A percentile compares a stretch with the other conserved stretches of the same genome.
phyloP scores from a whole-genome alignment of 2,888 invertebrate genomes.

The Harmothoe impar region DNA sequence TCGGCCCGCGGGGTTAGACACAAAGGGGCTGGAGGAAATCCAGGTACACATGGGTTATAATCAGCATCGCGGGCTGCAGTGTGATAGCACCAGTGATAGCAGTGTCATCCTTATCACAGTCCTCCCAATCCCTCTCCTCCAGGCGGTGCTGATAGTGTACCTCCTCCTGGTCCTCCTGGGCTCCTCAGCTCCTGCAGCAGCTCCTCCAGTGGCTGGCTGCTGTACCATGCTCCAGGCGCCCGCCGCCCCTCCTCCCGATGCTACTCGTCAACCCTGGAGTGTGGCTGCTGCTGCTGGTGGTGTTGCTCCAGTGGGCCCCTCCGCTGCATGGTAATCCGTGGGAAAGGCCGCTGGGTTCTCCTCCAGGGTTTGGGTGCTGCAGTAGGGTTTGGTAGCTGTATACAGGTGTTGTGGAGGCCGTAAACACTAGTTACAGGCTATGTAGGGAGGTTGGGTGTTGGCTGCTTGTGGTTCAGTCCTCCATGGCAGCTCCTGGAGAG shows the following conservation, averaged over 20 bases:
- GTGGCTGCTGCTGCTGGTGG: not conserved
- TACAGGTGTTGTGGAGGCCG: not conserved
- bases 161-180: slow-evolving; percentile 3
- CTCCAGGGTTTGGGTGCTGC: too few species aligned
- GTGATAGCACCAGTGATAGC: not conserved
- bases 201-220: not conserved
- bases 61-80: not conserved
- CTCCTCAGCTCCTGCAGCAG: not conserved
- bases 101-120: not conserved
- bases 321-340: too few species aligned
- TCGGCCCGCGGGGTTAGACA: not conserved
- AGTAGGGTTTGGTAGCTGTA: not conserved
- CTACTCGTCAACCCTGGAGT: not conserved
- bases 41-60: not conserved
- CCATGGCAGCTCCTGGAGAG: too few species aligned
- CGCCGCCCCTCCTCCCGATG: not conserved
- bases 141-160: not conserved
- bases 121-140: not conserved
- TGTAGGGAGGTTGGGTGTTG: not conserved
- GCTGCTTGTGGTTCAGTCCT: too few species aligned
- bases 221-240: slow-evolving; percentile 8
- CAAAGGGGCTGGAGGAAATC: not conserved
- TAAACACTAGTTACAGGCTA: not conserved
- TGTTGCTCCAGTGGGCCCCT: not conserved
- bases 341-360: too few species aligned